These are phyloP conservation scores for Anser brachyrhynchus DNA, from an alignment of 2,113 vertebrate species.

Conservation along the genomic window DNA sequence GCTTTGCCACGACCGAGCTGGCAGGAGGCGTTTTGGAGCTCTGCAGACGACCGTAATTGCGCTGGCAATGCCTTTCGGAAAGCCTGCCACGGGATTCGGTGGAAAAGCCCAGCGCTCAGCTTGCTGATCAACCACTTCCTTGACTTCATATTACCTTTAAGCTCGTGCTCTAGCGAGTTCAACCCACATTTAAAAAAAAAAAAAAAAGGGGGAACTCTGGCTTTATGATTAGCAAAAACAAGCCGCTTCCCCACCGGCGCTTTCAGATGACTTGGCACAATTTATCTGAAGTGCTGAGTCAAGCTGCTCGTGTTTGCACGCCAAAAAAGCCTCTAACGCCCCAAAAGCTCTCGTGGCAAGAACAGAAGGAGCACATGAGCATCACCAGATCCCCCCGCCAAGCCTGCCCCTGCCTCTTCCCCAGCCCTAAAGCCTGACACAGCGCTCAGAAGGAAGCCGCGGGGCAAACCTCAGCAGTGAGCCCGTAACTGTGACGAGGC, in stretches of 20 bases:
- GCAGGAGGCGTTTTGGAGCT: rapidly evolving
- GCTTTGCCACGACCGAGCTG: neutral
- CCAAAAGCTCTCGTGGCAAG: neutral
- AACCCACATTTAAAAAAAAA: neutral
- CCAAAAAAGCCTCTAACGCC: neutral
- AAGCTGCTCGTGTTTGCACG: neutral
- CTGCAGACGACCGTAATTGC: rapidly evolving
- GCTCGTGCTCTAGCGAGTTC: neutral
- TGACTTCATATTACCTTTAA: rapidly evolving
- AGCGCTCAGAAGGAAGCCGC: neutral
- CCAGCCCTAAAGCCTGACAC: neutral
- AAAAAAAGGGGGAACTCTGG: neutral
- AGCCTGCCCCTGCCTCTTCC: neutral
- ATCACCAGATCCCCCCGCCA: neutral
- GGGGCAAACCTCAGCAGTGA: neutral
- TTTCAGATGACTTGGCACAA: neutral
- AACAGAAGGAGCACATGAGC: neutral
- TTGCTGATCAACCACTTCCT: neutral
- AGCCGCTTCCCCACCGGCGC: neutral
- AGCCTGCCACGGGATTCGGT: neutral
- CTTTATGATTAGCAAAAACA: neutral
- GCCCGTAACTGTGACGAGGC: neutral
- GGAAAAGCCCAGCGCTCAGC: neutral
- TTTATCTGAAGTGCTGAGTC: neutral
- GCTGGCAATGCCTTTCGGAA: rapidly evolving